Evolutionary conservation across 2,797 vertebrate species (phyloP).

Genomic region (Phylloscopus collybita): DNA sequence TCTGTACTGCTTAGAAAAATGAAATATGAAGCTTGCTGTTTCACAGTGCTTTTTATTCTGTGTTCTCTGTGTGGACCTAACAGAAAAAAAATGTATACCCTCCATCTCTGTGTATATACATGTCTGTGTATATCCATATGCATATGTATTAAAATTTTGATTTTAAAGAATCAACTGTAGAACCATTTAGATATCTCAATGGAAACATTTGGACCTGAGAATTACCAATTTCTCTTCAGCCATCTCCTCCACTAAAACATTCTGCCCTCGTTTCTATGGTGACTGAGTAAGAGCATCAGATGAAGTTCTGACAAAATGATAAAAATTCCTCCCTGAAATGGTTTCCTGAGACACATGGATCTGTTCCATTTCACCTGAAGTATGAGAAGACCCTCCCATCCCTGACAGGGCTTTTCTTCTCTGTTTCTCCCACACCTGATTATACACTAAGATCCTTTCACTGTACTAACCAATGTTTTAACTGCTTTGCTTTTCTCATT

Average conservation of each 20-base stretch:
- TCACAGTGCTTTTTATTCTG: background rate
- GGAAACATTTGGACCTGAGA: background rate
- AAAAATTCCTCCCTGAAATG: background rate
- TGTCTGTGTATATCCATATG: background rate
- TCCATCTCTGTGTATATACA: background rate
- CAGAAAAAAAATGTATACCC: background rate
- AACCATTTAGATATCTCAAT: background rate
- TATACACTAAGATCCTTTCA: background rate
- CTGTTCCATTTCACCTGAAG: background rate
- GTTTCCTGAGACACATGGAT: background rate
- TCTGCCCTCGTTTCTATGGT: background rate
- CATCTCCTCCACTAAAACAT: background rate
- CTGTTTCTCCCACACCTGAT: background rate
- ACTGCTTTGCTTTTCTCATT: conserved; percentile 35
- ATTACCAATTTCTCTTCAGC: background rate
- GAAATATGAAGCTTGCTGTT: background rate
- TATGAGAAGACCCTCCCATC: background rate
- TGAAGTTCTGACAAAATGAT: background rate
- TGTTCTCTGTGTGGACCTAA: background rate
- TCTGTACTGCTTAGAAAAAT: background rate
- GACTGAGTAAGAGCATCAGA: background rate
- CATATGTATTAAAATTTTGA: background rate
- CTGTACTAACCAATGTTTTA: background rate
- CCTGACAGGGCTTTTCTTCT: background rate
- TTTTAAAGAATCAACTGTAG: background rate